These are phyloP conservation scores for Agriopis marginaria DNA, from an alignment of 2,888 invertebrate species.

Conservation along the genomic window DNA sequence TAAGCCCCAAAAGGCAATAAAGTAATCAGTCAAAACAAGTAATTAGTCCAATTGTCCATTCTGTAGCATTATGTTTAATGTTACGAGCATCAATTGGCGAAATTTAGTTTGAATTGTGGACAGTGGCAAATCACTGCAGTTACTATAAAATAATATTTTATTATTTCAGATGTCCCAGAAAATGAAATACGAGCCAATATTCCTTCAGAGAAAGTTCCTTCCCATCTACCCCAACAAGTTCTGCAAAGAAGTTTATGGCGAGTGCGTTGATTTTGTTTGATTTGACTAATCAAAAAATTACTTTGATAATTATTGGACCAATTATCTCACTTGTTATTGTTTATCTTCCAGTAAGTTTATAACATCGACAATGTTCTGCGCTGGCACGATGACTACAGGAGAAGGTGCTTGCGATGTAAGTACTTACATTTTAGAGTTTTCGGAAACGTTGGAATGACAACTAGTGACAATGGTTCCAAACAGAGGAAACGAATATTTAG, in stretches of 20 bases:
- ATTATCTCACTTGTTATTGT: neutral
- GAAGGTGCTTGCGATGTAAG: conserved; percentile 79
- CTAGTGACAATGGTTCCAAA: too few relatives aligned
- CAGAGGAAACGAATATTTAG: too few relatives aligned
- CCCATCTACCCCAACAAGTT: conserved; percentile 75
- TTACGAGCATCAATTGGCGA: too few relatives aligned
- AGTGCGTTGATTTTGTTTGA: conserved; percentile 60
- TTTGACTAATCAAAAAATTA: too few relatives aligned
- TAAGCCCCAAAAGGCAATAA: too few relatives aligned
- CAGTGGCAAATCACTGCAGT: too few relatives aligned
- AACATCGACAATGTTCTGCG: conserved; percentile 72
- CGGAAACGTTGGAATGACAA: too few relatives aligned
- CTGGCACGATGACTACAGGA: conserved; percentile 77
- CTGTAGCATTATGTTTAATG: too few relatives aligned
- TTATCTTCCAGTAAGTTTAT: conserved; percentile 69
- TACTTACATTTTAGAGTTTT: neutral
- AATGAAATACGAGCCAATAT: conserved; percentile 72
- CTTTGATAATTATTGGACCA: neutral
- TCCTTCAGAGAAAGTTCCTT: conserved; percentile 69
- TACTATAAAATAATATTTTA: neutral
- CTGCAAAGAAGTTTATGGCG: conserved; percentile 76
- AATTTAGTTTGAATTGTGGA: too few relatives aligned
- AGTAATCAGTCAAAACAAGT: too few relatives aligned
- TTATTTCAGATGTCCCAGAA: conserved; percentile 67
- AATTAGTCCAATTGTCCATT: too few relatives aligned